A percentile compares a stretch with the other conserved stretches of the same genome.
These are phyloP conservation scores for Araneus ventricosus DNA, from an alignment of 1,140 invertebrate genomes.

Conservation along the genomic window DNA sequence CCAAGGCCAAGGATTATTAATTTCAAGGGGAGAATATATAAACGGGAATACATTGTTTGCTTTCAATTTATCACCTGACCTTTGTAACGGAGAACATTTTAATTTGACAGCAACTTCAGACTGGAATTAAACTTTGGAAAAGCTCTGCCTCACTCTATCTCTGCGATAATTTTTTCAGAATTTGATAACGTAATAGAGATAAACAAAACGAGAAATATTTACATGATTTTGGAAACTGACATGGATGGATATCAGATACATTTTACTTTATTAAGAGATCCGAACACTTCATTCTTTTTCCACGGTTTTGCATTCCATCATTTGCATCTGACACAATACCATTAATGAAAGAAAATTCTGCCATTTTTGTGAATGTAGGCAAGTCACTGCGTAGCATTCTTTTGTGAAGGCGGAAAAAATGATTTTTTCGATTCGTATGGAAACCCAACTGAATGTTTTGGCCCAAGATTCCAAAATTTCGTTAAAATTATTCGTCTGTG, in stretches of 20 bases:
- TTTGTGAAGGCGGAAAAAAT: background rate
- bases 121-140: constrained; percentile 52
- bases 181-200: constrained; percentile 46
- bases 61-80: too few relatives aligned
- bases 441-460: background rate
- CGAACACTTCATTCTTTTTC: background rate
- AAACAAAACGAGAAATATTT: constrained; percentile 3
- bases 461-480: background rate
- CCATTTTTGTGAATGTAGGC: background rate
- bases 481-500: background rate
- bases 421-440: constrained; percentile 29
- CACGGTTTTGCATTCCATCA: too few relatives aligned
- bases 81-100: background rate
- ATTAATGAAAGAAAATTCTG: background rate
- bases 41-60: too few relatives aligned
- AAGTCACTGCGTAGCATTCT: background rate
- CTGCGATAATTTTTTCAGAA: background rate
- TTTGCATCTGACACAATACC: background rate
- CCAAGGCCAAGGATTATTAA: background rate
- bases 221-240: too few relatives aligned
- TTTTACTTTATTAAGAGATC: background rate
- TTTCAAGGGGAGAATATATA: too few relatives aligned
- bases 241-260: too few relatives aligned
- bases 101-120: constrained; percentile 14
- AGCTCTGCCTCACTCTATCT: background rate